A percentile compares a stretch with the other conserved stretches of the same genome.
Conservation (phyloP, 2,113 vertebrate genomes). For the Pitta sordida region DNA sequence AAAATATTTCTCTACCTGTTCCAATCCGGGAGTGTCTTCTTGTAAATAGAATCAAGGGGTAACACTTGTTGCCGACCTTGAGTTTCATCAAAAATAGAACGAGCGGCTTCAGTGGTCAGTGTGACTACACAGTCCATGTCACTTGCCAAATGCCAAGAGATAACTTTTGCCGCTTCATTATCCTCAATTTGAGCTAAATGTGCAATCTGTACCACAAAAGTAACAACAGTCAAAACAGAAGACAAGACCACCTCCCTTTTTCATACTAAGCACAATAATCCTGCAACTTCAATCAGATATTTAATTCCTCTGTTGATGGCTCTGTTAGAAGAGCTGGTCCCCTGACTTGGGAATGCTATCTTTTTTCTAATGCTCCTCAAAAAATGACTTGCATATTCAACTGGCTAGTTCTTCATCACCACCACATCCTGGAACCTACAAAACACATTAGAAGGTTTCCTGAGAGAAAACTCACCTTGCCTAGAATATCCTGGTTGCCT, state of each 20-base stretch:
- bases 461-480: conserved; percentile 79
- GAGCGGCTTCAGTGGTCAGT: conserved; percentile 78
- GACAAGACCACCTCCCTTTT: not conserved
- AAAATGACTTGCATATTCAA: not conserved
- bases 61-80: conserved; percentile 87
- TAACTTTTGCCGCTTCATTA: conserved; percentile 81
- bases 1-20: conserved; percentile 73
- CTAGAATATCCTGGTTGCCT: conserved; percentile 81
- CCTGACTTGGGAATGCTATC: not conserved
- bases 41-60: conserved; percentile 84
- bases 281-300: not conserved
- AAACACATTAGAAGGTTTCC: not conserved
- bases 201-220: conserved; percentile 77
- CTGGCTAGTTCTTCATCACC: not conserved
- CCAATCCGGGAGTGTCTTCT: conserved; percentile 74
- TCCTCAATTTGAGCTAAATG: conserved; percentile 87
- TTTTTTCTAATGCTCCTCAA: not conserved
- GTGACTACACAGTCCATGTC: conserved; percentile 96
- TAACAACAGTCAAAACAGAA: not conserved
- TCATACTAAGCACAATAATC: not conserved
- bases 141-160: conserved; percentile 90
- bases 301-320: not conserved
- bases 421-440: not conserved
- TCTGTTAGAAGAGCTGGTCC: not conserved
- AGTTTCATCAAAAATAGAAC: conserved; percentile 78